Evolutionary conservation across 2,113 vertebrate species (phyloP).

Genomic region (Neofelis nebulosa): DNA sequence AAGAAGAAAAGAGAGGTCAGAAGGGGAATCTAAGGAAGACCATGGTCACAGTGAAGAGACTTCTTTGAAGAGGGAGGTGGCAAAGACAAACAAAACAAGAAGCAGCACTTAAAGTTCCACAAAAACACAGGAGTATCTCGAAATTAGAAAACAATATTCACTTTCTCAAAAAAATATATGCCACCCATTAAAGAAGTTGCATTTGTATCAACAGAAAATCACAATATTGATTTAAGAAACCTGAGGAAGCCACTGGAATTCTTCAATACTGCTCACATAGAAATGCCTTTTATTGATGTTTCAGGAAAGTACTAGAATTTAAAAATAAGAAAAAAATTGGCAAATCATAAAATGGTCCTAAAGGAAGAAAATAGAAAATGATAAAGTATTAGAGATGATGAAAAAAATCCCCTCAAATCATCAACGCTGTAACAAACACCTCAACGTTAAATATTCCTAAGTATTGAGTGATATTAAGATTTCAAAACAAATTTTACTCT

Average conservation of each 20-base stretch:
- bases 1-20: neutral
- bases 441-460: neutral
- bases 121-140: neutral
- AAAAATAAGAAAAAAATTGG: neutral
- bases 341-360: neutral
- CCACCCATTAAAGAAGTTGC: neutral
- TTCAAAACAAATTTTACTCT: neutral
- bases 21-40: neutral
- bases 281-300: neutral
- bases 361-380: slow-evolving; percentile 4
- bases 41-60: neutral
- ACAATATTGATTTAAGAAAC: neutral
- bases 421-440: neutral
- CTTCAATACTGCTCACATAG: neutral
- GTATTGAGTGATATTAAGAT: neutral
- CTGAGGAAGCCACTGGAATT: neutral
- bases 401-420: neutral
- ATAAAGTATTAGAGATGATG: neutral
- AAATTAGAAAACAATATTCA: neutral
- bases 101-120: neutral
- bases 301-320: neutral
- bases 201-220: neutral
- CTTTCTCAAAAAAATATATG: neutral
- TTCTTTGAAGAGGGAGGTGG: neutral
- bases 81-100: neutral